Evolutionary conservation across 2,797 vertebrate species (phyloP).

Genomic region (Pipistrellus pygmaeus): DNA sequence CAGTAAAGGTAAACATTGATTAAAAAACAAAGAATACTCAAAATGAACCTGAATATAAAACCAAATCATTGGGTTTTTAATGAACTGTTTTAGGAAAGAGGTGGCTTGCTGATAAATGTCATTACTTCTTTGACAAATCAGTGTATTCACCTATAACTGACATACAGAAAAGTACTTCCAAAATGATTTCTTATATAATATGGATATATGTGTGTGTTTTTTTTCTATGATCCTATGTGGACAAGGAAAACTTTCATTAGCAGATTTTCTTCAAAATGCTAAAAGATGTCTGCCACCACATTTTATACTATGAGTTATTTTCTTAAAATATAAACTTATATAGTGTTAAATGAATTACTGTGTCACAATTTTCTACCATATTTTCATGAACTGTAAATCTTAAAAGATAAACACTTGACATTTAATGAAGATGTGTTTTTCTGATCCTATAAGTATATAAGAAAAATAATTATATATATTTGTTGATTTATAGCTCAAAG

Average conservation of each 20-base stretch:
- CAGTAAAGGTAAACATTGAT: neutral
- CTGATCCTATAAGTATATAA: constrained; percentile 82
- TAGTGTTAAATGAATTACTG: constrained; percentile 43
- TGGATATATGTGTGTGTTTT: neutral
- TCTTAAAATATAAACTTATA: constrained; percentile 46
- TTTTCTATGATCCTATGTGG: neutral
- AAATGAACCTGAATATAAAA: neutral
- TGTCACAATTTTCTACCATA: constrained; percentile 9
- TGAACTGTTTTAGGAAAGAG: neutral
- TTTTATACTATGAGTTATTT: constrained; percentile 46
- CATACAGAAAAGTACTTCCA: neutral
- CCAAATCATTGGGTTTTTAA: neutral
- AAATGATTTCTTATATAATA: neutral
- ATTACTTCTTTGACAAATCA: neutral
- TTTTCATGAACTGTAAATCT: constrained; percentile 63
- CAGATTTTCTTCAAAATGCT: neutral
- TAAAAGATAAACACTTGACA: constrained; percentile 87
- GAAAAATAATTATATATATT: constrained; percentile 88
- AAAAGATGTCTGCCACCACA: neutral
- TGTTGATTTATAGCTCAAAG: constrained; percentile 87
- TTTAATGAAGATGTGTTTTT: constrained; percentile 90
- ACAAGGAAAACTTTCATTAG: neutral
- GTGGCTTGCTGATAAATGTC: neutral
- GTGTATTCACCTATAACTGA: neutral
- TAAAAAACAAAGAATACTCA: neutral